phyloP scores from a whole-genome alignment of 1,140 invertebrate species.

The Sarcophaga bullata region DNA sequence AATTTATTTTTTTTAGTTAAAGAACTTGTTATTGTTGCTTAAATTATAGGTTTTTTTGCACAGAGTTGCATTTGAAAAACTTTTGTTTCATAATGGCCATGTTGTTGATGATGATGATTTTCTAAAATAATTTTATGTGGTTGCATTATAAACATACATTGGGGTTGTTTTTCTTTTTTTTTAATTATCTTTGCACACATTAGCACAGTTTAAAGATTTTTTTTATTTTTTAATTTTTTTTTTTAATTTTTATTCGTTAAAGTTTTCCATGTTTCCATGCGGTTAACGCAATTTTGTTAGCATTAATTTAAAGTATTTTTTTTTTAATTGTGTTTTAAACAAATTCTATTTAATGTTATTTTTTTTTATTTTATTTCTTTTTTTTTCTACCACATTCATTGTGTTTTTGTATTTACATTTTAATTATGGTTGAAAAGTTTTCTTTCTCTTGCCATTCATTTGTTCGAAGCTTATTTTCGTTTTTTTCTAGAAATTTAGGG shows the following conservation, averaged over 20 bases:
- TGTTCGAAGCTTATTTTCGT: too few species aligned
- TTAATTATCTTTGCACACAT: conserved; percentile 2
- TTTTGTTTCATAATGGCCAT: too few species aligned
- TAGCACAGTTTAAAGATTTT: background rate
- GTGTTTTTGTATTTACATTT: conserved; percentile 19
- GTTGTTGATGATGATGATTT: background rate
- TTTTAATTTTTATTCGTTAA: conserved; percentile 28
- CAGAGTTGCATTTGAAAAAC: too few species aligned
- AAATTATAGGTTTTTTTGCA: background rate
- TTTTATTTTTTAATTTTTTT: conserved; percentile 14
- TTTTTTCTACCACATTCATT: too few species aligned
- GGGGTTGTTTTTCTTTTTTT: conserved; percentile 13
- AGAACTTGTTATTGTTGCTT: background rate
- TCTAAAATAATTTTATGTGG: conserved; percentile 8
- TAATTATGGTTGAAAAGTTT: conserved; percentile 38
- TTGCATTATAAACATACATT: conserved; percentile 13
- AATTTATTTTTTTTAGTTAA: background rate
- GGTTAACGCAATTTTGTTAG: background rate
- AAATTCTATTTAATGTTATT: background rate
- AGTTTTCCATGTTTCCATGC: conserved; percentile 1
- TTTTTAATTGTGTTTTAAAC: background rate
- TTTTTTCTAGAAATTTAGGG: too few species aligned
- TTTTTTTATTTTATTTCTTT: background rate
- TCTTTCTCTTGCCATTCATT: too few species aligned
- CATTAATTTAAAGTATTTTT: background rate